Percentiles rank a stretch among this genome's conserved stretches.
These are phyloP conservation scores for Rugalucina vietnamica DNA, from an alignment of 2,888 invertebrate genomes.

Conservation along the genomic window DNA sequence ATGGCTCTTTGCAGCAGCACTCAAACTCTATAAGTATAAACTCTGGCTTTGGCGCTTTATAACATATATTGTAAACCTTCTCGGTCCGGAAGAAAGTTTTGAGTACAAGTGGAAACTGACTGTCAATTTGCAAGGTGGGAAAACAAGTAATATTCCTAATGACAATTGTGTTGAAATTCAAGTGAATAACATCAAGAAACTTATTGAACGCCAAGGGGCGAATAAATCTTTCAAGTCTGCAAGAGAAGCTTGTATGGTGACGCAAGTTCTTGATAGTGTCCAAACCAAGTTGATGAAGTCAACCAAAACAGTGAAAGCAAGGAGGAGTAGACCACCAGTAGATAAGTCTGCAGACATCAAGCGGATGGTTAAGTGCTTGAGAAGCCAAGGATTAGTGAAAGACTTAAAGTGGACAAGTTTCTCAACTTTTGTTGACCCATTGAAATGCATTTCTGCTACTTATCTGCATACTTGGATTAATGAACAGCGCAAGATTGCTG, in stretches of 20 bases:
- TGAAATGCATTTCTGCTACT: neutral
- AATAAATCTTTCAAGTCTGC: conserved; percentile 36
- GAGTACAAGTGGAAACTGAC: conserved; percentile 32
- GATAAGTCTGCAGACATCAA: neutral
- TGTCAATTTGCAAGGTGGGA: conserved; percentile 31
- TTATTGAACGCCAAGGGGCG: conserved; percentile 35
- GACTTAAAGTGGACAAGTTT: neutral
- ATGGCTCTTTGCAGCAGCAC: conserved; percentile 6
- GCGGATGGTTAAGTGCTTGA: neutral
- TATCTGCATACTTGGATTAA: neutral
- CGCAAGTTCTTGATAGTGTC: conserved; percentile 16
- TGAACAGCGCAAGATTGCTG: neutral
- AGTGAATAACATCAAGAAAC: conserved; percentile 33
- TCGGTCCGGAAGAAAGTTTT: neutral
- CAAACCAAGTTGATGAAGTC: neutral
- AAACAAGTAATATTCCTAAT: conserved; percentile 39
- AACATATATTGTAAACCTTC: neutral
- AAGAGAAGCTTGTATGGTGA: conserved; percentile 23
- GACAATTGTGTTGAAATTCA: conserved; percentile 36
- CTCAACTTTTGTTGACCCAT: neutral
- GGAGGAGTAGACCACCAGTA: neutral
- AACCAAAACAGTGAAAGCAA: neutral
- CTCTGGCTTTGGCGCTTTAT: conserved; percentile 21
- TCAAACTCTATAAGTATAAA: conserved; percentile 4
- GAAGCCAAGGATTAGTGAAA: neutral